Conservation (phyloP, 2,113 vertebrate genomes). For the Pandion haliaetus region DNA sequence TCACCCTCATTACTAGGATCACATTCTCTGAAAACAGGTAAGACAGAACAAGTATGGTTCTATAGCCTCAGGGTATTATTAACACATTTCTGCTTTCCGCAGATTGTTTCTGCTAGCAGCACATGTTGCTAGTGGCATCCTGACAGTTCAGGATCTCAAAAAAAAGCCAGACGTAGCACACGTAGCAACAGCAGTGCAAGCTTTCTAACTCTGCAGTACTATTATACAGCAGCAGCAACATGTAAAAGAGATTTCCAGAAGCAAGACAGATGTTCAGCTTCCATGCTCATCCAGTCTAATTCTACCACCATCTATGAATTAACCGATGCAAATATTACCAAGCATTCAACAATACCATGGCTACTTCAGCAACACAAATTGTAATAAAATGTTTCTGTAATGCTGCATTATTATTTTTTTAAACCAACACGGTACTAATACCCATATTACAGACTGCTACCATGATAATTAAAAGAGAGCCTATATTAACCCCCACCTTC, state of each 20-base stretch:
- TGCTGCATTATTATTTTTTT: background rate
- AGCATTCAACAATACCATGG: background rate
- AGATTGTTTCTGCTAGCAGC: background rate
- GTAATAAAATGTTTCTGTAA: background rate
- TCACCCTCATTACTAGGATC: background rate
- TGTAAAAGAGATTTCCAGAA: background rate
- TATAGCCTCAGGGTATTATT: rapidly evolving
- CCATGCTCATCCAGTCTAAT: background rate
- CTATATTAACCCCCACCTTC: background rate
- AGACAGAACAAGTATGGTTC: background rate
- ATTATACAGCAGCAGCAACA: background rate
- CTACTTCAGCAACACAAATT: background rate
- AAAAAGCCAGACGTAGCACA: background rate
- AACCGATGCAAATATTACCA: background rate
- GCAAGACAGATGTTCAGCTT: background rate
- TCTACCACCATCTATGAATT: background rate
- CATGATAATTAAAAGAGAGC: background rate
- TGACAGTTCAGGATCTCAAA: background rate
- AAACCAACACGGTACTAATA: background rate
- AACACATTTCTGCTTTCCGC: background rate
- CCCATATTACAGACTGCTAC: background rate
- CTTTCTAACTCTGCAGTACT: background rate
- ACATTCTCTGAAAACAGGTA: background rate
- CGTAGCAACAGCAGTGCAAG: background rate
- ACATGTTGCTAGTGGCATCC: background rate